Evolutionary conservation across 2,888 invertebrate genomes (phyloP), one percentile per base, ranked within the genome.

Genomic region (Drosophila lacicola): DNA sequence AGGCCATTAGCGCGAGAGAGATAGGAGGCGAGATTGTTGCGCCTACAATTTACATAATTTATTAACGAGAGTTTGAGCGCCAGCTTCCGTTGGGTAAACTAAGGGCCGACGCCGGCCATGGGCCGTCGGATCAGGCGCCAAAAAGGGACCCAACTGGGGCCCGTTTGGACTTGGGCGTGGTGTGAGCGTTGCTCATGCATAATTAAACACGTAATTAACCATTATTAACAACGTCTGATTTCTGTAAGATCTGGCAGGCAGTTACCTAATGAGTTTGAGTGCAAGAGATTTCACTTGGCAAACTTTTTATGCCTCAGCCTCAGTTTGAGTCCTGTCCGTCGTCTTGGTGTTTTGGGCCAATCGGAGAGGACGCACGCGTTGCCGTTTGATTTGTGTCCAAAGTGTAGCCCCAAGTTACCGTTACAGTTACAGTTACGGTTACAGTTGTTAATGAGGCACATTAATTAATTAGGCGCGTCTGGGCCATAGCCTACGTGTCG

Each of bases 181-280:
- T 71, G 68, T 44, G 73, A 65, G 73, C 54, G 58, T 37, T 79
- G 56, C 85, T 77, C 79, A 82, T 85, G 85, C 88, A 87, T 85
- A 85, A 85, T 85, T 85, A 87, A 85, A 87, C 85, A 85, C 85
- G 88, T 85, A 85, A 85, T 85, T 85, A 87, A 85, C 88, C 88
- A 85, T 85, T 87, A 85, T 85, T 86, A 86, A 86, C 81, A 86
- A 86, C 81, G 83, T 86, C 83, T 84, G 83, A 84, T 84, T 86
- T 86, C 64, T 63, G 77, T 79, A 54, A 64, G 81, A 70, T 73
- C 73, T 81, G 47, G 42, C 39, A 54, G 70, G 61, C 78, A 62
- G 66, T 70, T 72, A 78, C 75, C 81, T 86, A 84, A 84, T 86
- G 83, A 84, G 87, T 84, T 81, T 81, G 67, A 53, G 65, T 29